Evolutionary conservation across 2,113 vertebrate species (phyloP).

Genomic region (Notarius quadriscutis): DNA sequence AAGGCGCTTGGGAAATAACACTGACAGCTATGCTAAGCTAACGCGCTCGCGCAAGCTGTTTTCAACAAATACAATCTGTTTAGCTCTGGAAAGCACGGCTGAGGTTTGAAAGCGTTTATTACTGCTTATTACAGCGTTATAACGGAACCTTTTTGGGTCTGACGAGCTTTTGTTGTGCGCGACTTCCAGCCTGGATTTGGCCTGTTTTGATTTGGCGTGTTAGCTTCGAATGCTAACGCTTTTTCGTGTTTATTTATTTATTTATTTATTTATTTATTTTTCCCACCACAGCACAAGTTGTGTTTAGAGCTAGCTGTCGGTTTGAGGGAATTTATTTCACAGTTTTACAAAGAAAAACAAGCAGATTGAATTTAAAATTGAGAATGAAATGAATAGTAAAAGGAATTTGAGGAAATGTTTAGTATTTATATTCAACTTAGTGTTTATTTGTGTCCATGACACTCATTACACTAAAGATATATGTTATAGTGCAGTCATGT

Average conservation of each 20-base stretch:
- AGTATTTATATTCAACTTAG: background rate
- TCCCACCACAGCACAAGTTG: background rate
- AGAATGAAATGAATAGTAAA: background rate
- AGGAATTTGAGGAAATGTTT: background rate
- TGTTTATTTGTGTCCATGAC: background rate
- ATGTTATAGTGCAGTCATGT: background rate
- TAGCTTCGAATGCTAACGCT: background rate
- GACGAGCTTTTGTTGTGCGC: background rate
- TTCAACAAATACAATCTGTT: too few relatives aligned
- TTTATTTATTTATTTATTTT: too few relatives aligned
- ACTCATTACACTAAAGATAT: background rate
- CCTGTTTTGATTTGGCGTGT: slow-evolving; percentile 16
- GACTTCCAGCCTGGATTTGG: background rate
- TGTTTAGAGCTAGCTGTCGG: background rate
- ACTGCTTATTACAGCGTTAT: background rate
- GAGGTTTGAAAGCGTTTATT: background rate
- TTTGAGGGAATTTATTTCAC: background rate
- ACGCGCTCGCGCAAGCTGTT: background rate
- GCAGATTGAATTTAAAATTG: background rate
- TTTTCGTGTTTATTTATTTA: background rate
- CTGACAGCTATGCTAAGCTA: slow-evolving; percentile 27
- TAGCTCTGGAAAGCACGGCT: too few relatives aligned
- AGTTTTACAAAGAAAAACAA: background rate
- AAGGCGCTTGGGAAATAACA: background rate
- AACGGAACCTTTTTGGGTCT: background rate